These are phyloP conservation scores for Tetanocera ferruginea DNA, from an alignment of 2,888 invertebrate species.

Conservation along the genomic window DNA sequence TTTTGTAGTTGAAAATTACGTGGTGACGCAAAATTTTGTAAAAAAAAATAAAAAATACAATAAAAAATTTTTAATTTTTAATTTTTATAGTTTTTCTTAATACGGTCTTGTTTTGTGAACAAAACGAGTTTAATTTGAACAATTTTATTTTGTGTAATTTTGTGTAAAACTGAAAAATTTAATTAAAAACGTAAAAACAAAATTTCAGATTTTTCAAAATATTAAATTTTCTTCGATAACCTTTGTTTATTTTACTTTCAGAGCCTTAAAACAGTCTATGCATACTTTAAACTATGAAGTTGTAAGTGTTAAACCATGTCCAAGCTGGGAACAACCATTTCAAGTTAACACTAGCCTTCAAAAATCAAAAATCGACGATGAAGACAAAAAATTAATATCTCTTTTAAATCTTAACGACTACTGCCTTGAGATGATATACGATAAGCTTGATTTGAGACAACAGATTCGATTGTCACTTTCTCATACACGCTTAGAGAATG, in stretches of 20 bases:
- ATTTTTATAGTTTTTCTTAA: no score
- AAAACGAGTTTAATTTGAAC: no score
- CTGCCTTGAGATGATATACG: conserved; percentile 37
- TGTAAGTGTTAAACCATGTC: conserved; percentile 28
- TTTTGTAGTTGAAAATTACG: no score
- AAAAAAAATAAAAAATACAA: no score
- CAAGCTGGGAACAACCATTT: conserved; percentile 42
- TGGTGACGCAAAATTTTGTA: no score
- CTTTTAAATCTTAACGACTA: conserved; percentile 39
- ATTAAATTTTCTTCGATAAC: not conserved
- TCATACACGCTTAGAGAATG: conserved; percentile 36
- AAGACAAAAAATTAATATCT: not conserved
- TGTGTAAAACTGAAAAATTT: no score
- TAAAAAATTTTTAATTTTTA: no score
- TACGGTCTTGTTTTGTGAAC: no score
- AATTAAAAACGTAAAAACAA: not conserved
- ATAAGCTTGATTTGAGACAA: conserved; percentile 28
- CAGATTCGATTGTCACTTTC: conserved; percentile 38
- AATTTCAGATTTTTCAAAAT: not conserved
- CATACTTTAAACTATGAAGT: conserved; percentile 24
- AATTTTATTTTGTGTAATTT: no score
- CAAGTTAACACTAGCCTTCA: not conserved
- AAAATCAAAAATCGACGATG: not conserved
- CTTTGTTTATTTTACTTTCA: not conserved
- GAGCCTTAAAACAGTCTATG: conserved; percentile 28